Conservation (phyloP, 2,888 invertebrate species). For the Hirtodrosophila histrioides region DNA sequence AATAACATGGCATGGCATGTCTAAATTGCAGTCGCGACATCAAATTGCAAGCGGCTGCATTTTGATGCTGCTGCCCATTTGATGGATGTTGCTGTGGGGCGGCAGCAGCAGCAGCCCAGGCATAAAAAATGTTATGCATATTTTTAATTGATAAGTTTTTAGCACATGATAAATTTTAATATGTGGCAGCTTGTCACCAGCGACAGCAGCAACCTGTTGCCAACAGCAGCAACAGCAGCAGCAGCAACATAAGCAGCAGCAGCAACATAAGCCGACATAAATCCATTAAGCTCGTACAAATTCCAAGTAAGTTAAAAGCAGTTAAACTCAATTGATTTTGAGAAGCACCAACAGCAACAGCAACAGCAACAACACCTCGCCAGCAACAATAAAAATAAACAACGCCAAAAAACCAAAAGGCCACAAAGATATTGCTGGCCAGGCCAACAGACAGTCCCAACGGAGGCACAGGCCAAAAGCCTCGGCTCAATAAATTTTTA, state of each 20-base stretch:
- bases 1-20: constrained; percentile 83
- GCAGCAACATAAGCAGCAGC: constrained; percentile 24
- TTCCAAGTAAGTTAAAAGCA: constrained; percentile 77
- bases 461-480: constrained; percentile 63
- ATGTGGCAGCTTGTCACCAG: constrained; percentile 62
- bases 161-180: constrained; percentile 83
- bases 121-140: constrained; percentile 77
- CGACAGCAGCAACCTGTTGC: constrained; percentile 53
- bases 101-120: constrained; percentile 34
- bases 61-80: constrained; percentile 62
- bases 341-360: constrained; percentile 55
- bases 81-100: constrained; percentile 82
- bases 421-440: constrained; percentile 40
- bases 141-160: constrained; percentile 83
- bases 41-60: constrained; percentile 61
- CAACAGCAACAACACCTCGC: constrained; percentile 55
- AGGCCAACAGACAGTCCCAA: constrained; percentile 13
- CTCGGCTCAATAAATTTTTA: constrained; percentile 73
- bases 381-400: constrained; percentile 74
- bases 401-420: constrained; percentile 53
- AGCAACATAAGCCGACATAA: constrained; percentile 75
- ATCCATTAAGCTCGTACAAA: constrained; percentile 77
- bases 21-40: constrained; percentile 78
- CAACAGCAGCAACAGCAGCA: constrained; percentile 17
- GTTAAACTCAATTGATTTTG: constrained; percentile 78